phyloP scores from a whole-genome alignment of 1,140 invertebrate species.

The Nylanderia fulva region DNA sequence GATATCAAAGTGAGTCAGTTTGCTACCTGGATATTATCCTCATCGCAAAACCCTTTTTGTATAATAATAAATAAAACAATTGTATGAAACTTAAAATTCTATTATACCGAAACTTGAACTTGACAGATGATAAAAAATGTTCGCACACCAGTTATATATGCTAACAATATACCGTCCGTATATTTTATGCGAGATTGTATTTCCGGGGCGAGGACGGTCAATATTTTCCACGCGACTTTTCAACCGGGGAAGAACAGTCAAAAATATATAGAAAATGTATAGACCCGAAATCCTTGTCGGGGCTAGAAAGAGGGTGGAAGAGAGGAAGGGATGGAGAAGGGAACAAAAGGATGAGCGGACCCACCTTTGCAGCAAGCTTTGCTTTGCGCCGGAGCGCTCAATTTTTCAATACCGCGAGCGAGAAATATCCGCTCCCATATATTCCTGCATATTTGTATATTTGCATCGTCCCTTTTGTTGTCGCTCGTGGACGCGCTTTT shows the following conservation, averaged over 20 bases:
- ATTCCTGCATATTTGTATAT: conserved; percentile 52
- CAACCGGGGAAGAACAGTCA: conserved; percentile 5
- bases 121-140: background rate
- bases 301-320: too few species aligned
- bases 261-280: conserved; percentile 45
- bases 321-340: background rate
- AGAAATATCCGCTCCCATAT: conserved; percentile 64
- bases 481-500: conserved; percentile 45
- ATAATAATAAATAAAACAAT: too few species aligned
- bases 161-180: background rate
- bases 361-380: conserved; percentile 60
- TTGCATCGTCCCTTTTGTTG: conserved; percentile 43
- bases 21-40: too few species aligned
- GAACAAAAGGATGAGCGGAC: conserved; percentile 31
- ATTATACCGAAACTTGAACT: background rate
- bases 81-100: too few species aligned
- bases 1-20: too few species aligned
- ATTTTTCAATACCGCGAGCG: conserved; percentile 68
- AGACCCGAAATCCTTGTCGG: conserved; percentile 16
- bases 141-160: background rate
- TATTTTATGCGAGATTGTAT: conserved; percentile 6
- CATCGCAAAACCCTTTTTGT: too few species aligned
- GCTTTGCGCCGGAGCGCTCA: conserved; percentile 62
- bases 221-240: conserved; percentile 54
- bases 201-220: background rate